A percentile compares a stretch with the other conserved stretches of the same genome.
phyloP scores from a whole-genome alignment of 1,140 invertebrate genomes.

The Euura saliciscinereae region DNA sequence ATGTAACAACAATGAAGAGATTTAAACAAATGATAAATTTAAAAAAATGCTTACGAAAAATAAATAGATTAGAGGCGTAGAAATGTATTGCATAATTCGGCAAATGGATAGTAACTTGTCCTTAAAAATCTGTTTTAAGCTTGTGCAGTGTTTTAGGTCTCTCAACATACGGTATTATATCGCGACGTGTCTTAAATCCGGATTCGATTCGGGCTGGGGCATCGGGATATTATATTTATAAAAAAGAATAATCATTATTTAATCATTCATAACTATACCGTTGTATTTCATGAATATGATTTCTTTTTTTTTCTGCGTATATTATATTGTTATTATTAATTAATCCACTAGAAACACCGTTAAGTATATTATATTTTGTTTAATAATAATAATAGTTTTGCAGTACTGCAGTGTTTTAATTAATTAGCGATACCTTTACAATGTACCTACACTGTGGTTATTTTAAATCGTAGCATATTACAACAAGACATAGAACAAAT shows the following conservation, averaged over 20 bases:
- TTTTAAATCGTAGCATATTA: slow-evolving; percentile 6
- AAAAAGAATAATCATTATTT: slow-evolving; percentile 46
- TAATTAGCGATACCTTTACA: slow-evolving; percentile 3
- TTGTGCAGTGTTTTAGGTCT: slow-evolving; percentile 40
- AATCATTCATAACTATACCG: slow-evolving; percentile 53
- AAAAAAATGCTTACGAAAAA: not conserved
- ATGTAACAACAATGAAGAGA: slow-evolving; percentile 16
- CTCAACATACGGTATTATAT: slow-evolving; percentile 18
- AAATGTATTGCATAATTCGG: not conserved
- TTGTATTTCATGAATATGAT: slow-evolving; percentile 52
- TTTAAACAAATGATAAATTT: too few species aligned
- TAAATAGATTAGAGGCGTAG: not conserved
- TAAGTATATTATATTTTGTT: slow-evolving; percentile 45
- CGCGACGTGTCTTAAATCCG: not conserved
- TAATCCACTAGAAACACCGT: slow-evolving; percentile 54
- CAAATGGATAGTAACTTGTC: slow-evolving; percentile 3
- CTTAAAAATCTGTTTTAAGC: not conserved
- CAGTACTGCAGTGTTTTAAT: not conserved
- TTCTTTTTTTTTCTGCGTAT: slow-evolving; percentile 15
- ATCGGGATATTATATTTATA: not conserved
- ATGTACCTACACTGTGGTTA: slow-evolving; percentile 7
- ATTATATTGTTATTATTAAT: slow-evolving; percentile 55
- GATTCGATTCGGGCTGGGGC: not conserved
- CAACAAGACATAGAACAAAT: not conserved
- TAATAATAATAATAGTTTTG: slow-evolving; percentile 24